Conservation (phyloP, 2,888 invertebrate genomes). For the Chironomus riparius region DNA sequence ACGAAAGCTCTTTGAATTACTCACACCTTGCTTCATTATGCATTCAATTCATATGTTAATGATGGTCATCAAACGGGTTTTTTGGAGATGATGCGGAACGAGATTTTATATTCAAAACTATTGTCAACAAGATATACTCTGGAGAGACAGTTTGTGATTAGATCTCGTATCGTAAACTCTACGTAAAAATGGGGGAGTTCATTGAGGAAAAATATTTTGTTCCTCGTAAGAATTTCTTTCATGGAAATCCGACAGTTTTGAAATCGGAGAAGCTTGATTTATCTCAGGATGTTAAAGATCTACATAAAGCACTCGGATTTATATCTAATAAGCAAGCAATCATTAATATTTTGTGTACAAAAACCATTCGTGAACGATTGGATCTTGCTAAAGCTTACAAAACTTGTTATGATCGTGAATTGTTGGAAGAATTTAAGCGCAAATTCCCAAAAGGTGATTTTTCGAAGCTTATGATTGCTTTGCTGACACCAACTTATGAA, state of each 20-base stretch:
- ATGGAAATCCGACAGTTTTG: slow-evolving; percentile 54
- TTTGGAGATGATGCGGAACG: too few species aligned
- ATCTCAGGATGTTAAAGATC: slow-evolving; percentile 65
- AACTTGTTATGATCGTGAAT: slow-evolving; percentile 49
- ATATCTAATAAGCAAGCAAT: slow-evolving; percentile 78
- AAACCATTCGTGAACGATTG: slow-evolving; percentile 78
- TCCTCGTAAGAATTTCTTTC: neutral
- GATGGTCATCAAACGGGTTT: too few species aligned
- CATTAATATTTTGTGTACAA: slow-evolving; percentile 70
- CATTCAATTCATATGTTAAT: too few species aligned
- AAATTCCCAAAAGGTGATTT: slow-evolving; percentile 77
- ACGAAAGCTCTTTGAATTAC: neutral
- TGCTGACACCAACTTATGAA: slow-evolving; percentile 77
- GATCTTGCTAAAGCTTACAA: slow-evolving; percentile 55
- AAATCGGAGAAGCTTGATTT: slow-evolving; percentile 68
- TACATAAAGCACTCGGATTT: slow-evolving; percentile 85
- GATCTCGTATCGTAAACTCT: too few species aligned
- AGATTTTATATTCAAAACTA: too few species aligned
- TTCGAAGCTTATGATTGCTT: slow-evolving; percentile 68
- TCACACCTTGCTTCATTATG: neutral
- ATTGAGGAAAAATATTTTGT: too few species aligned
- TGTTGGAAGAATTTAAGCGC: slow-evolving; percentile 74
- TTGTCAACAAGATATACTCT: too few species aligned
- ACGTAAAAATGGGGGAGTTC: too few species aligned
- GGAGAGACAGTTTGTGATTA: too few species aligned